Conservation (phyloP, 1,140 invertebrate species). For the Scaptomyza graminum region DNA sequence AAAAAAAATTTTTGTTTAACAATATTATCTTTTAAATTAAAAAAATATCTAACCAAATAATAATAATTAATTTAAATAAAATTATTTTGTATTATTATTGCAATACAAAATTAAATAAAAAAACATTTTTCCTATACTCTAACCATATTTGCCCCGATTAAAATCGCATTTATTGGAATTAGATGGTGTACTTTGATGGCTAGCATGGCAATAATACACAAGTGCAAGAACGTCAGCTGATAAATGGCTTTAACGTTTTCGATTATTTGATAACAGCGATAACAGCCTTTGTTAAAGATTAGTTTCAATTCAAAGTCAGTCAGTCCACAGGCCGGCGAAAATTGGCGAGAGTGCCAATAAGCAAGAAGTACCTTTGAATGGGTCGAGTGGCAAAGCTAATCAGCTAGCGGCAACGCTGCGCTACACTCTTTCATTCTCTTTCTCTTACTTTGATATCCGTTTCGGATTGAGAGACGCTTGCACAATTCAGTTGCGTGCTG, state of each 20-base stretch:
- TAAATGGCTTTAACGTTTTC: constrained; percentile 36
- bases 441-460: constrained; percentile 16
- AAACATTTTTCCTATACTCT: too few relatives aligned
- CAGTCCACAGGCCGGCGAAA: neutral
- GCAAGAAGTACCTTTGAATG: constrained; percentile 62
- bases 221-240: constrained; percentile 18
- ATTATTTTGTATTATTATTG: too few relatives aligned
- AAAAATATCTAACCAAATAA: too few relatives aligned
- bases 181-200: too few relatives aligned
- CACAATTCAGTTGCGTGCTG: constrained; percentile 30
- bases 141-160: too few relatives aligned
- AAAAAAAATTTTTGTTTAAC: too few relatives aligned
- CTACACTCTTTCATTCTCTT: constrained; percentile 7
- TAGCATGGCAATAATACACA: constrained; percentile 13
- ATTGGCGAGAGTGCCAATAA: constrained; percentile 20
- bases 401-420: constrained; percentile 17
- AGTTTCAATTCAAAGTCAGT: constrained; percentile 42
- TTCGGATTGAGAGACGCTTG: constrained; percentile 1
- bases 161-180: too few relatives aligned
- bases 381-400: constrained; percentile 33
- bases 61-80: too few relatives aligned
- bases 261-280: constrained; percentile 52
- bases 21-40: too few relatives aligned
- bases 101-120: too few relatives aligned
- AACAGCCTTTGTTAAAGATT: constrained; percentile 45